Conservation (phyloP, 2,797 vertebrate genomes). For the Molossus molossus region DNA sequence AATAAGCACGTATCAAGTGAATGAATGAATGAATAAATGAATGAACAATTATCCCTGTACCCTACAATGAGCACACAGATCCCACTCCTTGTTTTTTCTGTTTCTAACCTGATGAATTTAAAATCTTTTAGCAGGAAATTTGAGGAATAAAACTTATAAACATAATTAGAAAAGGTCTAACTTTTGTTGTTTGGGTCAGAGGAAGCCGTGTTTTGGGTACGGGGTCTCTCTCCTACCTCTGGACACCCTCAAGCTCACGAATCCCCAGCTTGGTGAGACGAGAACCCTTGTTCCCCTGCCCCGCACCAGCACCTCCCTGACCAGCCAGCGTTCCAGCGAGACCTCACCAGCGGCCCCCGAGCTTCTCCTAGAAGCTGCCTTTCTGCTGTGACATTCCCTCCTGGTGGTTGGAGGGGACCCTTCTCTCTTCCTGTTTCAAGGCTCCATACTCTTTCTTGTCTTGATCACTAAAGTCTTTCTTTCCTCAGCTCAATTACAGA, state of each 20-base stretch:
- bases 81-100: not conserved
- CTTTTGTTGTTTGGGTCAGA: not conserved
- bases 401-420: not conserved
- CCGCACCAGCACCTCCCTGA: not conserved
- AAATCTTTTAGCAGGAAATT: constrained; percentile 30
- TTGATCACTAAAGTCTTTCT: not conserved
- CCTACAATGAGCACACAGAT: not conserved
- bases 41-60: not conserved
- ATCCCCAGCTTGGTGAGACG: not conserved
- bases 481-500: constrained; percentile 5
- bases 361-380: not conserved
- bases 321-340: not conserved
- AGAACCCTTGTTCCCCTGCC: not conserved
- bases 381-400: not conserved
- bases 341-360: not conserved
- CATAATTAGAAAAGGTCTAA: constrained; percentile 1
- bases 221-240: not conserved
- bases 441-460: not conserved
- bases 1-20: not conserved
- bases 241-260: not conserved
- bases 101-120: constrained; percentile 23
- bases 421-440: not conserved
- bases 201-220: not conserved
- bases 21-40: not conserved
- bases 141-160: not conserved